Conservation (phyloP, 1,140 invertebrate genomes). For the Asbolus verrucosus region DNA sequence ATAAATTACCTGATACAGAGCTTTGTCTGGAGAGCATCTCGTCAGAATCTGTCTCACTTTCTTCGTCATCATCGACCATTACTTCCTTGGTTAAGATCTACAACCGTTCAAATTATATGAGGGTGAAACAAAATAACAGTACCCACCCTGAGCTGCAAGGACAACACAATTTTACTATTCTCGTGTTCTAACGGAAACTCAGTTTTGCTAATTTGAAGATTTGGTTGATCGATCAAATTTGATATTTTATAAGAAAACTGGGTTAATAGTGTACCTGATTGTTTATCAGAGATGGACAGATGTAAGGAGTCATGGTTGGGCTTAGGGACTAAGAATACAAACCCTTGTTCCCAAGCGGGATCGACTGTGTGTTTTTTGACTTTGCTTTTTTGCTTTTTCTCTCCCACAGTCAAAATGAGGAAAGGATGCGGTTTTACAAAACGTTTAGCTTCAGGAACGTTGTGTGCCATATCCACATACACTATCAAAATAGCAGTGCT, state of each 20-base stretch:
- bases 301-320: constrained; percentile 86
- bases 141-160: constrained; percentile 80
- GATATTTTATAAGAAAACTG: constrained; percentile 53
- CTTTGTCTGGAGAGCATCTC: constrained; percentile 28
- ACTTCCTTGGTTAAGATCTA: constrained; percentile 39
- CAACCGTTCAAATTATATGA: background rate
- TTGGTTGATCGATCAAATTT: constrained; percentile 46
- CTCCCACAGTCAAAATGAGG: constrained; percentile 76
- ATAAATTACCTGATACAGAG: constrained; percentile 8
- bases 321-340: constrained; percentile 89
- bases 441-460: constrained; percentile 82
- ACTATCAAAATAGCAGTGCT: constrained; percentile 85
- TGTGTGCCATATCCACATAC: constrained; percentile 88
- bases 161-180: constrained; percentile 81
- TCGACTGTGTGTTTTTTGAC: constrained; percentile 78
- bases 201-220: constrained; percentile 56
- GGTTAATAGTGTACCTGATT: constrained; percentile 50
- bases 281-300: constrained; percentile 68
- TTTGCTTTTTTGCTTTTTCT: constrained; percentile 75
- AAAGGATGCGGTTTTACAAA: constrained; percentile 82
- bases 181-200: constrained; percentile 48
- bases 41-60: constrained; percentile 45
- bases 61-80: constrained; percentile 34
- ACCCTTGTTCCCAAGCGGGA: constrained; percentile 82
- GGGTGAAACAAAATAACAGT: constrained; percentile 1